These are phyloP conservation scores for Agrotis puta DNA, from an alignment of 2,888 invertebrate species.

Conservation along the genomic window DNA sequence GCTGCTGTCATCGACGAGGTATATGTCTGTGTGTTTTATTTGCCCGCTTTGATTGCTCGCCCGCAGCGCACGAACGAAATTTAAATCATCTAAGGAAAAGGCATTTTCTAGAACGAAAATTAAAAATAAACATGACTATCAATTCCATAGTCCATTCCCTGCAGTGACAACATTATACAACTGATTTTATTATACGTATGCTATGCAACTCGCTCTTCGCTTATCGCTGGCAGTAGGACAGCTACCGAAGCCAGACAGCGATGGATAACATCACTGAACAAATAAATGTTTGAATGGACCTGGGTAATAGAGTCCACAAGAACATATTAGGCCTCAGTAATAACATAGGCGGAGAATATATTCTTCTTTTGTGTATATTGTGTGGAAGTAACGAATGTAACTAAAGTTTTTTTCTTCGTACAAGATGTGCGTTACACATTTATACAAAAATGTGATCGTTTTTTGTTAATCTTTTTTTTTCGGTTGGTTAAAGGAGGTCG, in stretches of 20 bases:
- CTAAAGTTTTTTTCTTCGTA: constrained; percentile 25
- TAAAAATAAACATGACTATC: no score
- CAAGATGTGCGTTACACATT: neutral
- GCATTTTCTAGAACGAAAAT: neutral
- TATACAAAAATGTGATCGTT: neutral
- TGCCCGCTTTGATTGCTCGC: neutral
- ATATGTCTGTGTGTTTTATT: neutral
- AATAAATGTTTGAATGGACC: constrained; percentile 51
- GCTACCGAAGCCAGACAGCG: constrained; percentile 6
- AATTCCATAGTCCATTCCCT: neutral
- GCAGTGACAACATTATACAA: neutral
- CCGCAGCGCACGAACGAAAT: no score
- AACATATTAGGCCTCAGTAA: constrained; percentile 18
- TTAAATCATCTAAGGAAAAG: no score
- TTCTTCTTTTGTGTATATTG: constrained; percentile 16
- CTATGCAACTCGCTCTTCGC: neutral
- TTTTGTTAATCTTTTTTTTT: neutral
- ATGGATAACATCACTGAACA: constrained; percentile 52
- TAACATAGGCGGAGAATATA: constrained; percentile 27
- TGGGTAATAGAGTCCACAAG: constrained; percentile 26
- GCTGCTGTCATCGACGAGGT: no score
- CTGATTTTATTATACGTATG: neutral
- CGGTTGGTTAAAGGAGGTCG: neutral
- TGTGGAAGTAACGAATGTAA: neutral
- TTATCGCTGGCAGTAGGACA: neutral